Percentiles rank a stretch among this genome's conserved stretches.
Evolutionary conservation across 2,797 vertebrate species (phyloP).

Genomic region (Propithecus deckenii): DNA sequence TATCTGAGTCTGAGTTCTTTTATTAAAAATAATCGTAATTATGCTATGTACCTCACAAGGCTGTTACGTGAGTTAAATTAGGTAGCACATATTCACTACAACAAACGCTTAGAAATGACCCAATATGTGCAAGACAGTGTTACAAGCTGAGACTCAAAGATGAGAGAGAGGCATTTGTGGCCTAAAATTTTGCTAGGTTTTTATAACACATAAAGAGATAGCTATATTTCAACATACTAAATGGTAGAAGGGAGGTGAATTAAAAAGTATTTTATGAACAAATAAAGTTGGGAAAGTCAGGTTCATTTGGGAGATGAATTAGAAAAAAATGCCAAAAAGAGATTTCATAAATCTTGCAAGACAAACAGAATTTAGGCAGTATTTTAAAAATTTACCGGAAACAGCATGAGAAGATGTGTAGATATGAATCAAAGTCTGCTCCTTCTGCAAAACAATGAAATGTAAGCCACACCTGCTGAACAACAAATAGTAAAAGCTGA

Average conservation of each 20-base stretch:
- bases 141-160: background rate
- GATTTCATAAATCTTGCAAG: background rate
- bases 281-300: background rate
- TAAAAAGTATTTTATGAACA: slow-evolving; percentile 6
- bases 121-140: background rate
- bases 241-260: background rate
- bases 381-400: background rate
- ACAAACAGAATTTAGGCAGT: background rate
- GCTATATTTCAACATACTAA: background rate
- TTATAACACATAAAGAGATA: background rate
- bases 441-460: background rate
- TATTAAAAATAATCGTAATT: background rate
- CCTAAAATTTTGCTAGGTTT: background rate
- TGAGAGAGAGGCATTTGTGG: background rate
- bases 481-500: background rate
- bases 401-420: background rate
- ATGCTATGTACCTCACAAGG: background rate
- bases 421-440: background rate
- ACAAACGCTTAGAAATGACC: background rate
- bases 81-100: background rate
- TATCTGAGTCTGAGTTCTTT: background rate
- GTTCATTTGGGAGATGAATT: background rate
- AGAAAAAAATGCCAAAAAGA: background rate
- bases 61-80: background rate
- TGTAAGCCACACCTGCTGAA: background rate